Percentiles rank a stretch among this genome's conserved stretches.
Conservation (phyloP, 2,797 vertebrate species). For the Craterocephalus amniculus region DNA sequence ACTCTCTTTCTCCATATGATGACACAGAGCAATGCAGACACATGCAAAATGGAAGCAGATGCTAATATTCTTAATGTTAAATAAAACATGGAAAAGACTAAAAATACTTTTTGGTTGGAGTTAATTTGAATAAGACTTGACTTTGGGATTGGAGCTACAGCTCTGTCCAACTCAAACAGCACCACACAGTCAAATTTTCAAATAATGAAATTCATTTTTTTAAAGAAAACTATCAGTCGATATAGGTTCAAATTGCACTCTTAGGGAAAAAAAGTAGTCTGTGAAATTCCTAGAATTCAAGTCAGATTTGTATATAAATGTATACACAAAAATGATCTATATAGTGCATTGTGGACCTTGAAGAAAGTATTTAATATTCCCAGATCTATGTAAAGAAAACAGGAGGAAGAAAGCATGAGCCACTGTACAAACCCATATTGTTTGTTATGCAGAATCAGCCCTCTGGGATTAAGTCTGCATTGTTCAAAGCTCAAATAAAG, state of each 20-base stretch:
- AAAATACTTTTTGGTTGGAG: background rate
- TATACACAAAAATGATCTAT: background rate
- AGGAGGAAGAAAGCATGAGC: conserved; percentile 47
- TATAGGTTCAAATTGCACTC: too few species aligned
- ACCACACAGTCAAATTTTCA: background rate
- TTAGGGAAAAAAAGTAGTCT: too few species aligned
- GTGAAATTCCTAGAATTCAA: too few species aligned
- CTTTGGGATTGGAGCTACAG: background rate
- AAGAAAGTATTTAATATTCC: conserved; percentile 19
- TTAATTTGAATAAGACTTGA: background rate
- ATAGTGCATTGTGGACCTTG: conserved; percentile 1
- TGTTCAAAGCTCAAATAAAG: conserved; percentile 88
- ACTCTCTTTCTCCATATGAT: background rate
- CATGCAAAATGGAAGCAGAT: background rate
- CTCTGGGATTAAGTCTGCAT: conserved; percentile 85
- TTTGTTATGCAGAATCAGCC: conserved; percentile 81
- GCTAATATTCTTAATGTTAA: background rate
- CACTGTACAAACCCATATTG: conserved; percentile 59
- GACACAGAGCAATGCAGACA: background rate
- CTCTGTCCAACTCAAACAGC: background rate
- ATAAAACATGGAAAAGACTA: background rate
- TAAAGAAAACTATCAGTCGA: too few species aligned
- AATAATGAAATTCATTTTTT: background rate
- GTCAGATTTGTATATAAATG: background rate
- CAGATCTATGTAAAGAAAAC: conserved; percentile 19